phyloP scores from a whole-genome alignment of 2,113 vertebrate genomes.

The Suncus etruscus region DNA sequence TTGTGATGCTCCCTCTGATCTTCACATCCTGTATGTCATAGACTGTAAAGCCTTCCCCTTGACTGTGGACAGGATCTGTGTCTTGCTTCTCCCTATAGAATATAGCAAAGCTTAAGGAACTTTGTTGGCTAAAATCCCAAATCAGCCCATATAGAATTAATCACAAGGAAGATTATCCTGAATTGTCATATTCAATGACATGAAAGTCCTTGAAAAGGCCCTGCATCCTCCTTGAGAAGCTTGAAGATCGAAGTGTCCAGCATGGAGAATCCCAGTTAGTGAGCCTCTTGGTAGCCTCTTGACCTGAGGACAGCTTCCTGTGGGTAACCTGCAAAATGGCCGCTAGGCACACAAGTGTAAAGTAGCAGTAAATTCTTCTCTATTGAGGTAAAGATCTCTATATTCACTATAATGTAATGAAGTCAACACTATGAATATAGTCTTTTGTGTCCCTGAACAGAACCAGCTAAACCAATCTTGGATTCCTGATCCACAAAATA shows the following conservation, averaged over 20 bases:
- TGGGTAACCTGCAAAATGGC: background rate
- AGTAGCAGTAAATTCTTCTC: background rate
- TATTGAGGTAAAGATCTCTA: background rate
- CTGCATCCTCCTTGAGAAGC: background rate
- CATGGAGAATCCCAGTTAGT: background rate
- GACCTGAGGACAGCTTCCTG: background rate
- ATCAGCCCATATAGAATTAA: background rate
- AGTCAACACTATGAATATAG: background rate
- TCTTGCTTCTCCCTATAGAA: slow-evolving; percentile 18
- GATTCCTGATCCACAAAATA: background rate
- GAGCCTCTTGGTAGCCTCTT: background rate
- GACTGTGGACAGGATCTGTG: background rate
- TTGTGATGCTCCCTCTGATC: background rate
- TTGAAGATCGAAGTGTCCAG: background rate
- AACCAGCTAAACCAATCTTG: background rate
- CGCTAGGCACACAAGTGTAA: background rate
- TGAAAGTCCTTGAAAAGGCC: slow-evolving; percentile 9
- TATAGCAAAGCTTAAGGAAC: slow-evolving; percentile 18
- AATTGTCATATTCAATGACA: background rate
- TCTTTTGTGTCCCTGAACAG: background rate
- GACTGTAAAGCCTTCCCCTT: background rate
- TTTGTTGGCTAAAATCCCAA: slow-evolving; percentile 42
- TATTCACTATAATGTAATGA: background rate
- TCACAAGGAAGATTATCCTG: background rate
- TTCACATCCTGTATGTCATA: slow-evolving; percentile 21